Percentiles rank a stretch among this genome's conserved stretches.
Evolutionary conservation across 1,140 invertebrate genomes (phyloP).

Genomic region (Oedothorax gibbosus): DNA sequence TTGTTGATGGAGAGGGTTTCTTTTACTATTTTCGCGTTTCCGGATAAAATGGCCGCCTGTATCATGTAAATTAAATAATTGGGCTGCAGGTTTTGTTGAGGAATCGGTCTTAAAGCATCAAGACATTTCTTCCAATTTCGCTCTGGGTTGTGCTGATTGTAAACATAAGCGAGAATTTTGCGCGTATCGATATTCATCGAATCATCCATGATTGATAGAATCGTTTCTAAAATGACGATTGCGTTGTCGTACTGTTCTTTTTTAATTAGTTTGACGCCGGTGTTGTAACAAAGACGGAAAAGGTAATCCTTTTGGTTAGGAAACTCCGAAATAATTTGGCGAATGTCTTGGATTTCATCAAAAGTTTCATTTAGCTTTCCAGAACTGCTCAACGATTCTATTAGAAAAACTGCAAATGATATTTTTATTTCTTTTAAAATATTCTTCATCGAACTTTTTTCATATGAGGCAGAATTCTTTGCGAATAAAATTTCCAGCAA

Average conservation of each 20-base stretch:
- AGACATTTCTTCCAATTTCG: conserved; percentile 9
- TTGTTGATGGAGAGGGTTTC: background rate
- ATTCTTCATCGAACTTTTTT: background rate
- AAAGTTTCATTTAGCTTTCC: conserved; percentile 5
- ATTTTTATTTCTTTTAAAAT: background rate
- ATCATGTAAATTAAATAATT: background rate
- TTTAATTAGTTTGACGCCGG: background rate
- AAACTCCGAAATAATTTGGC: background rate
- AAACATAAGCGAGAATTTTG: conserved; percentile 6
- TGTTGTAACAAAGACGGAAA: conserved; percentile 19
- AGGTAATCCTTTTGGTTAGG: background rate
- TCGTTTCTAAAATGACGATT: conserved; percentile 7
- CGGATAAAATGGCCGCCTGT: background rate
- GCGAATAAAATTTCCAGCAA: background rate
- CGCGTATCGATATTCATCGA: background rate
- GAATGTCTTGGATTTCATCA: conserved; percentile 1
- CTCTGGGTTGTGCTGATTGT: background rate
- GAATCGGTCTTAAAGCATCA: background rate
- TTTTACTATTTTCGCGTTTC: background rate
- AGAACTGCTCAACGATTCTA: background rate
- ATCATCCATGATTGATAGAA: background rate
- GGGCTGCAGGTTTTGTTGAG: background rate
- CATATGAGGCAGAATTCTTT: background rate
- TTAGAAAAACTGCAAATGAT: background rate
- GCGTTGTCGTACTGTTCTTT: conserved; percentile 4